Conservation (phyloP, 2,113 vertebrate genomes). For the Panurus biarmicus region DNA sequence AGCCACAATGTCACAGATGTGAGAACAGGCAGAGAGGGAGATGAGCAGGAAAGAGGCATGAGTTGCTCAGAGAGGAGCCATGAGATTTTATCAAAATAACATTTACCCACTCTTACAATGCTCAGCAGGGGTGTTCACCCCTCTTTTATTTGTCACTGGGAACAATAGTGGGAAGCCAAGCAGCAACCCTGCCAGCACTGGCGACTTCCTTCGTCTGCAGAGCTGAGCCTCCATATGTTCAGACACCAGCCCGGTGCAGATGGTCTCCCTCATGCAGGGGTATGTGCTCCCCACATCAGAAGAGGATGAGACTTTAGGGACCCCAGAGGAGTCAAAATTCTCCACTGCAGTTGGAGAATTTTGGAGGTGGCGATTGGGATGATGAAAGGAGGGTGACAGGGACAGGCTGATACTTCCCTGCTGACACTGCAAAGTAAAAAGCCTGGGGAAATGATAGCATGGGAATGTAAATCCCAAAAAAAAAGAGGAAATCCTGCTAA, state of each 20-base stretch:
- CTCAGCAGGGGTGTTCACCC: slow-evolving; percentile 34
- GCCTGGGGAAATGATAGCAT: background rate
- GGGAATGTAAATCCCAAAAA: slow-evolving; percentile 15
- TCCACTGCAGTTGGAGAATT: background rate
- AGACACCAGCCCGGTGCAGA: background rate
- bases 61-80: background rate
- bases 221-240: background rate
- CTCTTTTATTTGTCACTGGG: slow-evolving; percentile 27
- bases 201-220: background rate
- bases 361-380: background rate
- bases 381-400: background rate
- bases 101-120: background rate
- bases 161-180: slow-evolving; percentile 52
- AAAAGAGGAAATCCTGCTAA: slow-evolving; percentile 1
- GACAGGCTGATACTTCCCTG: background rate
- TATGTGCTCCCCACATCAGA: background rate
- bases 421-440: background rate
- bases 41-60: background rate
- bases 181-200: background rate
- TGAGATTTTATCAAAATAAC: background rate
- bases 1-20: background rate
- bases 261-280: background rate
- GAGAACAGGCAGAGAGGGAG: background rate
- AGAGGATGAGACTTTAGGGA: background rate
- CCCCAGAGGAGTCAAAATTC: background rate